Conservation (phyloP, 2,113 vertebrate genomes). For the Corydoras maculifer region DNA sequence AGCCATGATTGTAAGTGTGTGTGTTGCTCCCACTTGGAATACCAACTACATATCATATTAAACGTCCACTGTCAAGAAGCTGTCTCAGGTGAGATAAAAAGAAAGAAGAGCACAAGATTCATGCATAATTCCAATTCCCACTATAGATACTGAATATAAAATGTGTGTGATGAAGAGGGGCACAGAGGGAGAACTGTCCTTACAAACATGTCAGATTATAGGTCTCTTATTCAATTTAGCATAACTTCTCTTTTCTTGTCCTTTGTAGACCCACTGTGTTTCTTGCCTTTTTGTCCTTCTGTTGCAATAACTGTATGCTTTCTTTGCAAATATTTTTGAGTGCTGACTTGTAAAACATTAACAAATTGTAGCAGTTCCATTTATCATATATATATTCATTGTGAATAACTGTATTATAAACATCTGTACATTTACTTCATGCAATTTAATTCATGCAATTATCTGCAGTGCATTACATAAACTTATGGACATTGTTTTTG, state of each 20-base stretch:
- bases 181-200: constrained; percentile 5
- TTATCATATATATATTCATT: too few relatives aligned
- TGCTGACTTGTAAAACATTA: too few relatives aligned
- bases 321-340: too few relatives aligned
- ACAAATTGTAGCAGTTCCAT: too few relatives aligned
- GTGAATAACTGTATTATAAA: too few relatives aligned
- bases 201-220: constrained; percentile 38
- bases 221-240: constrained; percentile 4
- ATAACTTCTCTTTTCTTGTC: constrained; percentile 14
- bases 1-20: background rate
- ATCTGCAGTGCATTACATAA: too few relatives aligned
- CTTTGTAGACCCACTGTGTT: constrained; percentile 20
- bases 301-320: constrained; percentile 13
- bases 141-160: constrained; percentile 19
- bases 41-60: constrained; percentile 5
- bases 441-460: too few relatives aligned
- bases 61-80: constrained; percentile 8
- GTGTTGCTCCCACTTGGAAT: background rate
- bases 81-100: constrained; percentile 21
- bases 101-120: constrained; percentile 5
- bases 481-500: too few relatives aligned
- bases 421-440: too few relatives aligned
- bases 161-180: constrained; percentile 21
- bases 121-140: constrained; percentile 31
- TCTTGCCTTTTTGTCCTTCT: constrained; percentile 16